Base-by-base conservation (phyloP, 2,797 vertebrate genomes). In the Eulemur coronatus region DNA sequence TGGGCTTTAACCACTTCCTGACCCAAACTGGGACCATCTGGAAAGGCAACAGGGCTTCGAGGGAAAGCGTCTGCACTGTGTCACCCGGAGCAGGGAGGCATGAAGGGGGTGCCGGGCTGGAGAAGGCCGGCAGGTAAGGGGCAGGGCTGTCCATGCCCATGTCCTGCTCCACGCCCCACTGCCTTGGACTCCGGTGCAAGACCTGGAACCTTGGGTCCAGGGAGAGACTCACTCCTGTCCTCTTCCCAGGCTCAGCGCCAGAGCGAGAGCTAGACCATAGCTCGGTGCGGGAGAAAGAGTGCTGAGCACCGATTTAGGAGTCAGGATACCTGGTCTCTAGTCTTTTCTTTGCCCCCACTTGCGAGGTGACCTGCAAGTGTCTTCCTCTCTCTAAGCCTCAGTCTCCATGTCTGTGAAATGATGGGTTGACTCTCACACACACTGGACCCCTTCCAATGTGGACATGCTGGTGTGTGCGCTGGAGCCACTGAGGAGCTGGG, bases 121-220 rank as follows among this genome's bases (percentile, higher is more conserved):
- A 69, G n/a, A 18, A 52, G 28, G 8, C 3, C 20, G 52, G 20
- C 38, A 2, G 52, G 79, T 2, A 1, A 84, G 17, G 0, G 9
- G 33, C 4, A 41, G 12, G 14, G 9, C 72, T 13, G 0, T 8
- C 26, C 35, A 3, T 7, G n/a, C 26, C 63, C 20, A 0, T 3
- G 35, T 24, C 26, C 55, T 20, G 46, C 50, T 50, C 30, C 12
- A 52, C 7, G 2, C 38, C 11, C 2, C 11, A 24, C 4, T 33
- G 2, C 76, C 33, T 24, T 52, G n/a, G 75, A 24, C n/a, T 63
- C 76, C 41, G n/a, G 12, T 30, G 0, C 24, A 35, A 41, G 35
- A 59, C 8, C 38, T 2, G 0, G 35, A 57, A 52, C 5, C 24
- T 78, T 0, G 0, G 50, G 30, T 46, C n/a, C 24, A 28, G 48